Evolutionary conservation across 2,888 invertebrate species (phyloP), one percentile per base, ranked within the genome.

Genomic region (Lasioglossum pauxillum): DNA sequence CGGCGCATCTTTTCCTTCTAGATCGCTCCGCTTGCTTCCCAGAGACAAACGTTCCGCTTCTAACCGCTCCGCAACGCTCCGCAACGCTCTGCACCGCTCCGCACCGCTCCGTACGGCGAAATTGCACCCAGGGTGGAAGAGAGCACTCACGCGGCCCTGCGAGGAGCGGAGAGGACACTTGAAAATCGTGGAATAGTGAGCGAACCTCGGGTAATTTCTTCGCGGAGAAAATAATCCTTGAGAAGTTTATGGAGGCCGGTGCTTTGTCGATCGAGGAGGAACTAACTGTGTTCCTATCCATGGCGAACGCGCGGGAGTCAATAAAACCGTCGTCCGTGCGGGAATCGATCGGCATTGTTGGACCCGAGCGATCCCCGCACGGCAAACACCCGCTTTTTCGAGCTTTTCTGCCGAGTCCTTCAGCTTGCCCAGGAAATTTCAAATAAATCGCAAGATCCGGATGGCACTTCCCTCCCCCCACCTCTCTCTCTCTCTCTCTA

Each of bases 311-410:
- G 57, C n/a, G 57, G n/a, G 57, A 57, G 71, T 82, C 85, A 76
- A 82, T 84, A 85, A 85, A 88, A 80, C 78, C 69, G n/a, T 19
- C 72, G 38, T 67, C 60, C 35, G 35, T 72, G 71, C 53, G 72
- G 67, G 44, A 53, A 83, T 86, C 78, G 84, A 79, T 85, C 73
- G 57, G 38, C 79, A 76, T 85, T 84, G 85, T 64, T 64, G 31
- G 31, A 4, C 16, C 16, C 27, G 67, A 27, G 44, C 72, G 81
- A 86, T 88, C 83, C 78, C 72, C 75, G 53, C 35, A 49, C 75
- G 38, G 44, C 83, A 84, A 88, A 83, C 64, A 80, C 5, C 38
- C 31, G n/a, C 12, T 78, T 88, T 78, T 23, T 64, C 38, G 8
- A 74, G 46, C 41, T 82, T 72, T 75, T 49, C 31, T 38, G 31